Conservation (phyloP, 2,797 vertebrate species). For the Darevskia nairensis region DNA sequence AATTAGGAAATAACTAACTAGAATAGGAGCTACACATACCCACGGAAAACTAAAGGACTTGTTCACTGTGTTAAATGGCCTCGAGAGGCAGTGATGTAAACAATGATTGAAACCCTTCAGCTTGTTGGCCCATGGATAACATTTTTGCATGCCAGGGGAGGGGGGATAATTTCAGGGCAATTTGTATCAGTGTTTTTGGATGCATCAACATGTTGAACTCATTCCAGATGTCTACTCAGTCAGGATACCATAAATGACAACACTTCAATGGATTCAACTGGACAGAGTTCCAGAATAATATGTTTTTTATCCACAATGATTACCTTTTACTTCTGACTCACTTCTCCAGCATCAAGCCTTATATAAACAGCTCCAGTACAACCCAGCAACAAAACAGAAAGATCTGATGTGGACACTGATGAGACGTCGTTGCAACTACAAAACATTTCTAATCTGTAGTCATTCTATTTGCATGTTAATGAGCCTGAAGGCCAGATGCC, state of each 20-base stretch:
- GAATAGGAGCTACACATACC: fast-evolving
- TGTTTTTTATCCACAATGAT: conserved; percentile 1
- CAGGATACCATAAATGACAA: neutral
- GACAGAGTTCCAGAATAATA: neutral
- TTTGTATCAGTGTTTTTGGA: neutral
- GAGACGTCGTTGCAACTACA: conserved; percentile 50
- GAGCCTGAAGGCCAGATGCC: conserved; percentile 95
- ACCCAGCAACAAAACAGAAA: conserved; percentile 21
- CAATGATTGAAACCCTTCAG: neutral
- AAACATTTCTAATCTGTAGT: conserved; percentile 83
- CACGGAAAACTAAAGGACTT: neutral
- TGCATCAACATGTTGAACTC: neutral
- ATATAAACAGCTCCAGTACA: conserved; percentile 1
- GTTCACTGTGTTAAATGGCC: neutral
- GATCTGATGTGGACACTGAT: conserved; percentile 34
- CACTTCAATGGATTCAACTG: neutral
- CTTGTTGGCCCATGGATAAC: neutral
- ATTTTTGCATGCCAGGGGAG: neutral
- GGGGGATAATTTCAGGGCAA: neutral
- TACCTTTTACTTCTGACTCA: conserved; percentile 5
- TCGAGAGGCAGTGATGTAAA: neutral
- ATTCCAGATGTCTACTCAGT: neutral
- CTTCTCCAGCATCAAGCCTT: conserved; percentile 2
- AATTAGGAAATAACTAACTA: neutral
- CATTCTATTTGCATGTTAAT: conserved; percentile 97